phyloP scores from a whole-genome alignment of 2,113 vertebrate genomes.

The Mixornis gularis region DNA sequence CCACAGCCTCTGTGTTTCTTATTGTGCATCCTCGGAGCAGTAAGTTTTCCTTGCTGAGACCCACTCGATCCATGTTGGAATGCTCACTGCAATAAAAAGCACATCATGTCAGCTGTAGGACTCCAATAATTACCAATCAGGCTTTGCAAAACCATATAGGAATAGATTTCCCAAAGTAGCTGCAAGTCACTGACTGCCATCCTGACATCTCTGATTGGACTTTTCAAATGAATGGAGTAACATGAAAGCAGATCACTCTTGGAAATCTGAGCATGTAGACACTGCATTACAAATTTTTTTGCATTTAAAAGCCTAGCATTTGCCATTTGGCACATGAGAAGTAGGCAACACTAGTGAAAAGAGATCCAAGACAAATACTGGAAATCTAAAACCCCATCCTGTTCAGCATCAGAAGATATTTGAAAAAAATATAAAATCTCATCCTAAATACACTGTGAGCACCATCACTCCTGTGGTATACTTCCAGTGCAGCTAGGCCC shows the following conservation, averaged over 20 bases:
- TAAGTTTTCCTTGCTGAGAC: slow-evolving; percentile 86
- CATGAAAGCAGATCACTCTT: not conserved
- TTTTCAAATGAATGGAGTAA: not conserved
- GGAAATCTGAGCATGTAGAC: not conserved
- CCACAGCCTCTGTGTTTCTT: slow-evolving; percentile 87
- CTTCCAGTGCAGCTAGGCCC: not conserved
- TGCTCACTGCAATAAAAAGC: slow-evolving; percentile 75
- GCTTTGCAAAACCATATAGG: not conserved
- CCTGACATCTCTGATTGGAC: accelerated
- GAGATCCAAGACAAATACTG: not conserved
- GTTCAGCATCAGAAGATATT: not conserved
- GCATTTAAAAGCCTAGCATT: not conserved
- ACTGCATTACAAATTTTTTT: not conserved
- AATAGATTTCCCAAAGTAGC: not conserved
- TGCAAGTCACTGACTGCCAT: not conserved
- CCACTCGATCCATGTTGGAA: slow-evolving; percentile 76
- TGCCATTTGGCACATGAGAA: not conserved
- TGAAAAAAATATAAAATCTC: not conserved
- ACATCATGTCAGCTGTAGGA: not conserved
- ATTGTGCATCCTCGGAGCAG: slow-evolving; percentile 89
- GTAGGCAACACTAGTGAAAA: not conserved
- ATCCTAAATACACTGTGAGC: not conserved
- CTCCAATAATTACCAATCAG: not conserved
- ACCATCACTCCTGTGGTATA: not conserved
- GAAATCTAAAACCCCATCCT: not conserved